Conservation (phyloP, 2,888 invertebrate genomes). For the Marronus borbonicus region DNA sequence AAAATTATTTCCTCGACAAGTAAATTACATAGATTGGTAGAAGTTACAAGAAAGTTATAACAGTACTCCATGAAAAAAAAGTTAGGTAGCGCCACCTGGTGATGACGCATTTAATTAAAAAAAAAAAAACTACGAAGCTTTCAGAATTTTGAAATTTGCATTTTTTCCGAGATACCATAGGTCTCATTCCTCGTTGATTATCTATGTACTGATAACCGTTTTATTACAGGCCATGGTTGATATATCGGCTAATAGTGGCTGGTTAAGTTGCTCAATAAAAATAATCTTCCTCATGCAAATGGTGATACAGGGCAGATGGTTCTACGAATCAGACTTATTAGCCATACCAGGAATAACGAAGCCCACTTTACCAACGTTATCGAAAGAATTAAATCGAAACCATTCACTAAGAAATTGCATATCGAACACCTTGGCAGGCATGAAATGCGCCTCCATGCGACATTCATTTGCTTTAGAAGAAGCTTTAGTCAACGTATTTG, state of each 20-base stretch:
- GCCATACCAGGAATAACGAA: constrained; percentile 84
- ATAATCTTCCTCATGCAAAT: constrained; percentile 89
- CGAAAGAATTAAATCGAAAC: constrained; percentile 68
- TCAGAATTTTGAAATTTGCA: no score
- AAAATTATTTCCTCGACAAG: no score
- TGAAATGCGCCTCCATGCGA: constrained; percentile 80
- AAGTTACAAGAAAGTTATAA: no score
- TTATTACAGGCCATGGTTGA: constrained; percentile 93
- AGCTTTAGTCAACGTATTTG: constrained; percentile 59
- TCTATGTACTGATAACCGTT: neutral
- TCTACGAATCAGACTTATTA: constrained; percentile 81
- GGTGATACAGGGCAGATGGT: constrained; percentile 92
- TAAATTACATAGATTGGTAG: no score
- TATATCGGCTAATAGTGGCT: constrained; percentile 90
- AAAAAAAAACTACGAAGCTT: no score
- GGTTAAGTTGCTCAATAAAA: constrained; percentile 86
- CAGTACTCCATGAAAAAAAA: no score
- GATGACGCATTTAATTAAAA: no score
- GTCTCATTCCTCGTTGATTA: no score
- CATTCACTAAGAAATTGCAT: constrained; percentile 37
- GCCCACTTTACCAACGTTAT: constrained; percentile 76
- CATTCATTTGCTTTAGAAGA: constrained; percentile 67
- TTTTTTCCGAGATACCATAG: no score
- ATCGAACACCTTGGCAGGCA: constrained; percentile 51
- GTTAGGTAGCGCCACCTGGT: no score